Base-by-base conservation (phyloP, 1,140 invertebrate genomes). In the Phenacoccus solenopsis region DNA sequence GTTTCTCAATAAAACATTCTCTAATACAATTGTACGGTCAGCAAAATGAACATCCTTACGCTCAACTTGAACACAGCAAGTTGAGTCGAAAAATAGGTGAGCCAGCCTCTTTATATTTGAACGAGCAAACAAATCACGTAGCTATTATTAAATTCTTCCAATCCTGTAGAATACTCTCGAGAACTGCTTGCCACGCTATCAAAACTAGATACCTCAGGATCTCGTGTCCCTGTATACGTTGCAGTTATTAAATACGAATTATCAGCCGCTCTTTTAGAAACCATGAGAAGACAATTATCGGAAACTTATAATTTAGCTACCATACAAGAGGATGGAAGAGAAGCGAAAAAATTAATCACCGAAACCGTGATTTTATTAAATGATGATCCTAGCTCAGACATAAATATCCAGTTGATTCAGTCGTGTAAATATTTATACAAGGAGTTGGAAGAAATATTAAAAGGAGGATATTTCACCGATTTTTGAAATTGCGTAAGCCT, bases 1-100 rank as follows among this genome's bases (percentile, higher is more conserved):
- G 89, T 72, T 89, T 89, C 74, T 84, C 86, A 2, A 82, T 91
- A 13, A 87, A 88, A 74, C 91, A 93, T 78, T 89, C 89, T 0
- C 78, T 93, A 32, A 81, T 92, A 21, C 90, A 93, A 75, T 75
- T 93, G 3, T 88, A 88, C 75, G 87, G 87, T 13, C 81, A 86
- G 71, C 85, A 88, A 72, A 77, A 80, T 22, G 84, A 82, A 25
- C 84, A 84, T 73, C 79, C 82, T 69, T 76, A 81, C n/a, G 73
- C 76, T n/a, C 76, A 84, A 12, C 73, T 85, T 1, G 78, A 81
- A 0, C 79, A 82, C 27, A 83, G 86, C 70, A 80, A 83, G 57
- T 76, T 87, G 28, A 82, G 86, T 25, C 83, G 82, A 61, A 88
- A 89, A 79, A 73, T 73, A 27, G 70, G 75, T 77, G 72, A 64